phyloP scores from a whole-genome alignment of 1,140 invertebrate species.

The Lordiphosa stackelbergi region DNA sequence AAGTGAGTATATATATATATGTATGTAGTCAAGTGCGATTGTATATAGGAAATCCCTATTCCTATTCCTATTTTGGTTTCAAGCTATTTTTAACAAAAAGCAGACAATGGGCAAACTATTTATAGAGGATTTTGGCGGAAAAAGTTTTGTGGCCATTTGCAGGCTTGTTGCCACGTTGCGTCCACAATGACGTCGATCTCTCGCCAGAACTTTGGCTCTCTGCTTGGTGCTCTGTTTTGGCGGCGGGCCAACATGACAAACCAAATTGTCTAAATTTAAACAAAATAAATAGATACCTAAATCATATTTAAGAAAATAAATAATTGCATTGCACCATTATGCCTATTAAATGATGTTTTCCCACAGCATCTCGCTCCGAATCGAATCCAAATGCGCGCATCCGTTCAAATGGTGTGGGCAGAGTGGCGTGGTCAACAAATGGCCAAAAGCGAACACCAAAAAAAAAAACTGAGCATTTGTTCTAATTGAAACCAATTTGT shows the following conservation, averaged over 20 bases:
- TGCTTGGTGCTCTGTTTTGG: constrained; percentile 28
- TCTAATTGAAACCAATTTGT: constrained; percentile 66
- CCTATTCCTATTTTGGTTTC: constrained; percentile 12
- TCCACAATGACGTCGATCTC: constrained; percentile 50
- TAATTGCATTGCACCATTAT: constrained; percentile 30
- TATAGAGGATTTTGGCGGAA: constrained; percentile 46
- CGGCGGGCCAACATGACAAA: constrained; percentile 64
- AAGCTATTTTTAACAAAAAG: constrained; percentile 22
- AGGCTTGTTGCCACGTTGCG: constrained; percentile 47
- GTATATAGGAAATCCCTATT: constrained; percentile 19
- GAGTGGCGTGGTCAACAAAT: background rate
- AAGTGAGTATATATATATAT: constrained; percentile 82
- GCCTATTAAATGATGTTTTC: no score
- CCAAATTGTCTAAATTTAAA: constrained; percentile 68
- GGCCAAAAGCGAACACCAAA: no score
- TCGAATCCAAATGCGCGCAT: constrained; percentile 32
- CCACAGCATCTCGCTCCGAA: constrained; percentile 17
- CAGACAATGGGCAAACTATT: constrained; percentile 51
- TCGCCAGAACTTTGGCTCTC: constrained; percentile 2
- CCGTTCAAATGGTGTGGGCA: constrained; percentile 44
- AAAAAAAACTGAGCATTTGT: constrained; percentile 15
- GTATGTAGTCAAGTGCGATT: background rate
- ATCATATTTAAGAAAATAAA: constrained; percentile 25
- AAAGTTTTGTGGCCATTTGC: constrained; percentile 60
- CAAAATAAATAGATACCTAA: constrained; percentile 22